Percentiles rank a stretch among this genome's conserved stretches.
Conservation (phyloP, 2,888 invertebrate genomes). For the Drosophila buzzatii region DNA sequence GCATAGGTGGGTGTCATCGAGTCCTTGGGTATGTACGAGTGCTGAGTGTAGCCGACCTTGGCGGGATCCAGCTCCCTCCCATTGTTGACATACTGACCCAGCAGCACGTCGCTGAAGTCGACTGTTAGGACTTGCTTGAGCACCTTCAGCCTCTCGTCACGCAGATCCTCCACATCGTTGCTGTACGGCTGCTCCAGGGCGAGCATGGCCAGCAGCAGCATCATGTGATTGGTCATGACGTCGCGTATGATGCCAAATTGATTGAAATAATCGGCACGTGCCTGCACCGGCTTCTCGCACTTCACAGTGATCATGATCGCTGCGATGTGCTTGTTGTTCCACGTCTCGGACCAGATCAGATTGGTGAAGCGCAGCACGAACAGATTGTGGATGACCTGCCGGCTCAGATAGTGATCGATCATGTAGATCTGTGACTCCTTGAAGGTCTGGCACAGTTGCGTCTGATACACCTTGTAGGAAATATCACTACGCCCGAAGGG, state of each 20-base stretch:
- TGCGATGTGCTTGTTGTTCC: constrained; percentile 56
- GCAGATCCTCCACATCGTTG: constrained; percentile 60
- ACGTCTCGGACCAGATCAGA: constrained; percentile 62
- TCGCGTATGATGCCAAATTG: constrained; percentile 66
- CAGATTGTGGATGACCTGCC: constrained; percentile 55
- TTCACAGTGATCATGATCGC: constrained; percentile 69
- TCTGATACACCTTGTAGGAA: constrained; percentile 50
- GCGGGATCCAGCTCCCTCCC: constrained; percentile 47
- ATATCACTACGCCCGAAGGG: constrained; percentile 62
- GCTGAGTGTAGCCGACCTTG: constrained; percentile 65
- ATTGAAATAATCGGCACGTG: constrained; percentile 62
- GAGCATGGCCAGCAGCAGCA: constrained; percentile 60
- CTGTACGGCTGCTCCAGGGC: constrained; percentile 64
- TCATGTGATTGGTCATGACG: constrained; percentile 67
- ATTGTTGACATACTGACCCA: constrained; percentile 65
- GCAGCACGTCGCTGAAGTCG: constrained; percentile 49
- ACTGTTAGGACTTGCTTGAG: constrained; percentile 49
- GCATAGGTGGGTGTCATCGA: constrained; percentile 69
- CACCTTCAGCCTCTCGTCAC: constrained; percentile 56
- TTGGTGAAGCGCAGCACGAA: constrained; percentile 64
- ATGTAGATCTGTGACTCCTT: constrained; percentile 67
- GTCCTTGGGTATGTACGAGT: constrained; percentile 63
- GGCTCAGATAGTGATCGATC: constrained; percentile 67
- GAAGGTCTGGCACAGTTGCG: constrained; percentile 59
- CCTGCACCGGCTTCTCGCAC: constrained; percentile 47